Conservation (phyloP, 1,140 invertebrate genomes). For the Fopius arisanus region DNA sequence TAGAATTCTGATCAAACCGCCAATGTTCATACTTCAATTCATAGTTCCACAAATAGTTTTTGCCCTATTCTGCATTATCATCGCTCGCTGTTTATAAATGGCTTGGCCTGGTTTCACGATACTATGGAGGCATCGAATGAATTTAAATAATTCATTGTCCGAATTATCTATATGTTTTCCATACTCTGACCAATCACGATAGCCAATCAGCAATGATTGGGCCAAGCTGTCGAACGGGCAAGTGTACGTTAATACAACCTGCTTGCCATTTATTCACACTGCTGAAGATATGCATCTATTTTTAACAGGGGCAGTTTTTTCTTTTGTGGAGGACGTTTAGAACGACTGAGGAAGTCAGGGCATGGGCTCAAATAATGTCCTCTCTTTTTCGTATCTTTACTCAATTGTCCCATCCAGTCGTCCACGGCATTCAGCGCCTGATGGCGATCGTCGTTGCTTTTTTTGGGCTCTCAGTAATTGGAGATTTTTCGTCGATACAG, state of each 20-base stretch:
- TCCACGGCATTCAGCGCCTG: not conserved
- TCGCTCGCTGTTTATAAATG: not conserved
- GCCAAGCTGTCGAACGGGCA: not conserved
- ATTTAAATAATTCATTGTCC: not conserved
- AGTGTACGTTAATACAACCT: not conserved
- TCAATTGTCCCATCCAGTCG: not conserved
- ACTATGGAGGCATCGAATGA: not conserved
- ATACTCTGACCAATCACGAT: not conserved
- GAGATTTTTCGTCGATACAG: not conserved
- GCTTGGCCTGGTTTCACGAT: not conserved
- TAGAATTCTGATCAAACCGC: not conserved
- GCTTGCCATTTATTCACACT: not conserved
- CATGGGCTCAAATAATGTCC: slow-evolving; percentile 26
- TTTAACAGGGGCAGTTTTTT: slow-evolving; percentile 15
- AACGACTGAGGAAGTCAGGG: slow-evolving; percentile 26
- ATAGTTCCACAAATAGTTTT: not conserved
- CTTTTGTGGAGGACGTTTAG: slow-evolving; percentile 1
- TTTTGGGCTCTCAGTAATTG: not conserved
- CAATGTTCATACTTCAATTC: not conserved
- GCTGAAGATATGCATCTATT: slow-evolving; percentile 1
- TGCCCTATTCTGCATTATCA: not conserved
- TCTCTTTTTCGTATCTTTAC: slow-evolving; percentile 5
- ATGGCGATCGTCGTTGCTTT: not conserved
- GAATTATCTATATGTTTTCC: not conserved
- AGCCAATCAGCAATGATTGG: not conserved